Evolutionary conservation across 2,888 invertebrate species (phyloP), one percentile per base, ranked within the genome.

Genomic region (Seira ritae): DNA sequence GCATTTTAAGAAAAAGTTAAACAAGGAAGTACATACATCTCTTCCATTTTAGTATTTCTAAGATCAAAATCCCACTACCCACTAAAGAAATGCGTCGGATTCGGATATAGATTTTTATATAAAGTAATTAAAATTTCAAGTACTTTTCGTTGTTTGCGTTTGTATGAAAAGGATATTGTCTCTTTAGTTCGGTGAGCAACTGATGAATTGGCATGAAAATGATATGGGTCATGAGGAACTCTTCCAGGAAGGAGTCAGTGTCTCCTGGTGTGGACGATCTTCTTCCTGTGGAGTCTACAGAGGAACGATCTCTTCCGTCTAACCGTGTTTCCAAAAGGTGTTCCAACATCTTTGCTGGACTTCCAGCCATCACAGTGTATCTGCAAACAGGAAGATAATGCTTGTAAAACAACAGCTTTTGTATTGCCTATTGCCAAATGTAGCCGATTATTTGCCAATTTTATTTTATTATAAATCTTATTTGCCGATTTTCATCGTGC

Each of bases 281-380:
- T 73, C 86, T 71, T 71, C 77, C 87, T 70, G 71, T 86, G 17
- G 76, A 83, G 81, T 84, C 88, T 37, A 81, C 84, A 0, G 86
- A 80, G 69, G 84, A 86, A 50, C 84, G 79, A 72, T 85, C 79
- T 72, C 87, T 70, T 85, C 93, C 93, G 87, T 95, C 95, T 89
- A 96, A 92, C 81, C 95, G 92, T 15, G 96, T 96, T 91, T 96
- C 96, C 88, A 96, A 91, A 68, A 96, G 92, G 91, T 96, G 95
- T 90, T 96, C 96, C 89, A 96, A 91, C 94, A 96, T 96, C 91
- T 96, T 96, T 90, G 95, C 94, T 65, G 96, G 94, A 80, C 95
- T 95, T 75, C 96, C 96, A 85, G 96, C 95, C 95, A 96, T 95
- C 88, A 96, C 95, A 89, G 95, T 95, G 90, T 96, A 96, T 91